Percentiles rank a stretch among this genome's conserved stretches.
These are phyloP conservation scores for Colletes collaris DNA, from an alignment of 2,888 invertebrate genomes.

Conservation along the genomic window DNA sequence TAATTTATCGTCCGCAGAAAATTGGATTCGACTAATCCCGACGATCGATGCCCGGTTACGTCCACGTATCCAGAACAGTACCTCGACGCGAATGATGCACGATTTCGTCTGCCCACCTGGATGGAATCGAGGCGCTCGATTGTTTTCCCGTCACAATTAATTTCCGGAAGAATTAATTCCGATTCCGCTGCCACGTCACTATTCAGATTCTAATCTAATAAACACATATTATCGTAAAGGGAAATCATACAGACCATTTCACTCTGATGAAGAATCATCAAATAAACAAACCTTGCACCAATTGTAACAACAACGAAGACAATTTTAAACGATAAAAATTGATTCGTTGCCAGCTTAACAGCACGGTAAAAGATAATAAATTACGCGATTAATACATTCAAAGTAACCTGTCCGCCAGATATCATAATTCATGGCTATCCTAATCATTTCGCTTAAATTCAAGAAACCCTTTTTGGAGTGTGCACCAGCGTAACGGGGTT, in stretches of 20 bases:
- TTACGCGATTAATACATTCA: not conserved
- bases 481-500: slow-evolving; percentile 40
- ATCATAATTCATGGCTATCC: slow-evolving; percentile 45
- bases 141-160: slow-evolving; percentile 36
- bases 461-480: slow-evolving; percentile 29
- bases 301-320: too few species aligned
- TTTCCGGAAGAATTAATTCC: slow-evolving; percentile 15
- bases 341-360: not conserved
- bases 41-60: slow-evolving; percentile 73
- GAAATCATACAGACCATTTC: too few species aligned
- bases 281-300: too few species aligned
- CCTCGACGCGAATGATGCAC: slow-evolving; percentile 58
- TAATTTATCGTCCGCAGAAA: slow-evolving; percentile 77
- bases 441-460: slow-evolving; percentile 36
- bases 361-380: slow-evolving; percentile 1
- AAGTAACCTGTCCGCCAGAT: not conserved
- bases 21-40: slow-evolving; percentile 74
- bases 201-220: too few species aligned
- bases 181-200: too few species aligned
- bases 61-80: slow-evolving; percentile 49
- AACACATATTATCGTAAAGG: too few species aligned
- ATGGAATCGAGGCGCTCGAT: slow-evolving; percentile 9
- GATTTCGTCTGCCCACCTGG: slow-evolving; percentile 52
- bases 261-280: too few species aligned
- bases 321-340: not conserved